Base-by-base conservation (phyloP, 92 coral and sea anemone genomes). In the Scolanthus callimorphus region DNA sequence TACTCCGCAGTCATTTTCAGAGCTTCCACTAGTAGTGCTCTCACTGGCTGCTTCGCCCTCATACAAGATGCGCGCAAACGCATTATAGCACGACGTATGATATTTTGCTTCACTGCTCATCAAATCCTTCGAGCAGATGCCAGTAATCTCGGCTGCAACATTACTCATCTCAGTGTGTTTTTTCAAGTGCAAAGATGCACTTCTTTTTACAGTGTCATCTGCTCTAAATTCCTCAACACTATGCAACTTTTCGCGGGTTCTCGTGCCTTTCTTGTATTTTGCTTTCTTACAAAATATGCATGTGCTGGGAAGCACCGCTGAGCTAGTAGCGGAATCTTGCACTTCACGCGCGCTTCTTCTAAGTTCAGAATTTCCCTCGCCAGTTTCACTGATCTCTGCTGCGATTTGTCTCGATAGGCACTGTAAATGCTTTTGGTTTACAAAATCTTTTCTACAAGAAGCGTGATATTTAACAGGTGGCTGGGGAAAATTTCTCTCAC, bases 101-200 rank as follows among this genome's bases (percentile, higher is more conserved):
- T 72, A 72, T 27, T 63, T 63, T 22, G 79, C 79, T 62, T 73
- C 80, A 1, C 74, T 73, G 27, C 51, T 48, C 6, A 69, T 52
- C 20, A 61, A 53, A 54, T 73, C 74, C 34, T 73, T 65, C 39
- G 63, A 37, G 47, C 74, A 73, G 6, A 73, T 64, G 27, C 80
- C 62, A 15, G 43, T 25, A 15, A 65, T 62, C 21, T 73, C 74
- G 26, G 19, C 57, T 39, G 80, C 80, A 26, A 55, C 56, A 44
- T 25, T 12, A 63, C 72, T 49, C 75, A 64, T 51, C 27, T 1
- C 66, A 46, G 75, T 37, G 30, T 39, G 11, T 46, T 58, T n/a
- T 69, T 69, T 24, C 0, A 45, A 34, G 26, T 69, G 67, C 29
- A 57, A 31, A 27, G 37, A 39, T 44, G 65, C 75, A 57, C 65